A percentile compares a stretch with the other conserved stretches of the same genome.
phyloP scores from a whole-genome alignment of 1,140 invertebrate genomes.

The Platyura marginata region DNA sequence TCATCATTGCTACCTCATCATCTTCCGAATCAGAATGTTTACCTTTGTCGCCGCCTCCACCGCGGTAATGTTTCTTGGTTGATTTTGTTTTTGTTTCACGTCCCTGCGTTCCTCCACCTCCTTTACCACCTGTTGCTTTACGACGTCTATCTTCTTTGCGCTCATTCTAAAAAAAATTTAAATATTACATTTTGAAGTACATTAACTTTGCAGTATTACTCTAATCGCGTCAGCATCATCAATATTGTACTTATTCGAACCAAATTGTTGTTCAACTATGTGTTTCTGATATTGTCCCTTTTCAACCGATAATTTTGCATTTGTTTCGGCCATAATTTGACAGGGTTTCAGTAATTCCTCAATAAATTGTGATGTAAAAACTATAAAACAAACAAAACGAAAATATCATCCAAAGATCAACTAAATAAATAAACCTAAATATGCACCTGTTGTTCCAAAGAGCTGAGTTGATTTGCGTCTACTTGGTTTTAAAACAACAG shows the following conservation, averaged over 20 bases:
- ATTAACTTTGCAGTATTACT: background rate
- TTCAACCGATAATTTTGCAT: conserved; percentile 51
- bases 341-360: conserved; percentile 49
- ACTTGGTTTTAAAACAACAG: conserved; percentile 37
- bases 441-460: conserved; percentile 15
- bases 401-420: conserved; percentile 13
- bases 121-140: conserved; percentile 70
- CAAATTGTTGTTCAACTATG: conserved; percentile 37
- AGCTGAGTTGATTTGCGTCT: conserved; percentile 17
- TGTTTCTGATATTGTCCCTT: conserved; percentile 45
- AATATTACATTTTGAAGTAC: background rate
- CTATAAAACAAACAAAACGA: too few relatives aligned
- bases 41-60: conserved; percentile 25
- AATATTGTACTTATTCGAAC: conserved; percentile 14
- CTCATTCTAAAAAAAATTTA: conserved; percentile 18
- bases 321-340: conserved; percentile 42
- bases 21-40: conserved; percentile 43
- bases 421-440: conserved; percentile 30
- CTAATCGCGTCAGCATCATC: background rate
- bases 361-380: conserved; percentile 45
- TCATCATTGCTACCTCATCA: conserved; percentile 17
- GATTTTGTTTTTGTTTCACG: conserved; percentile 91
- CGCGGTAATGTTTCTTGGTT: conserved; percentile 54
- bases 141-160: conserved; percentile 74
- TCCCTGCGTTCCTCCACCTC: conserved; percentile 78